Percentiles rank a stretch among this genome's conserved stretches.
Conservation (phyloP, 1,140 invertebrate genomes). For the Chironomus tepperi region DNA sequence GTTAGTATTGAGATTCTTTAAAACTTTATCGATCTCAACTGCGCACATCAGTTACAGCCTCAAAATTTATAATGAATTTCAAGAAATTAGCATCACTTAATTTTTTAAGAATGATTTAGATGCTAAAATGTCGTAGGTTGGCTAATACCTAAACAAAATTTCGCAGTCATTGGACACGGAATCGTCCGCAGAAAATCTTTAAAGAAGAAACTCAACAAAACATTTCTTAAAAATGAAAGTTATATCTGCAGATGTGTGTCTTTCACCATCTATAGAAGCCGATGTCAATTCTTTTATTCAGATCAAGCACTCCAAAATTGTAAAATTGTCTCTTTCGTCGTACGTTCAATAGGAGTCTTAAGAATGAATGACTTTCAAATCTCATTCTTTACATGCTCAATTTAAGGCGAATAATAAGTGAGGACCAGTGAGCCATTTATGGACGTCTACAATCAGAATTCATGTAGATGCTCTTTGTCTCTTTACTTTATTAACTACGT, state of each 20-base stretch:
- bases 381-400: background rate
- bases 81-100: too few relatives aligned
- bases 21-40: too few relatives aligned
- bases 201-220: too few relatives aligned
- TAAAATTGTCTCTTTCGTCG: background rate
- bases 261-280: background rate
- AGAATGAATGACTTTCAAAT: slow-evolving; percentile 9
- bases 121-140: background rate
- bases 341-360: background rate
- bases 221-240: background rate
- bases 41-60: too few relatives aligned
- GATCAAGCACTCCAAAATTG: background rate
- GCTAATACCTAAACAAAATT: background rate
- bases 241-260: background rate
- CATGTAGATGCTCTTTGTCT: background rate
- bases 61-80: too few relatives aligned
- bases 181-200: too few relatives aligned
- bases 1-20: too few relatives aligned
- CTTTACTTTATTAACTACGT: too few relatives aligned
- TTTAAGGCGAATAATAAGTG: background rate
- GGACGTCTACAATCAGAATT: background rate
- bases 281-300: background rate
- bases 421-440: background rate
- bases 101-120: background rate
- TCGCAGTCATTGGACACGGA: too few relatives aligned